Base-by-base conservation (phyloP, 1,140 invertebrate species). In the Brachionus rubens region DNA sequence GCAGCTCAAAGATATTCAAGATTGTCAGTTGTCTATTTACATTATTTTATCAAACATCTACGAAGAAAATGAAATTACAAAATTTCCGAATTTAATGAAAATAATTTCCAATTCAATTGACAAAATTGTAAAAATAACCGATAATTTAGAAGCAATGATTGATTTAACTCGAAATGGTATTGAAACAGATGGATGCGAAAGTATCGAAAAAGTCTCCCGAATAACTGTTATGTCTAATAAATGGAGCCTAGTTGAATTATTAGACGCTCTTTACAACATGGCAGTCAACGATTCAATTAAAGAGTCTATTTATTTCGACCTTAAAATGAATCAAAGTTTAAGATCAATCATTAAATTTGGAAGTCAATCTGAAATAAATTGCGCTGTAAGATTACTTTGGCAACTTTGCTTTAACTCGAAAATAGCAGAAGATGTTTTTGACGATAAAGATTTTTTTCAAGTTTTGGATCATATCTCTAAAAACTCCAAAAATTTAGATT, bases 281-380 rank as follows among this genome's bases (percentile, higher is more conserved):
- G 43, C 68, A 12, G 47, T 72, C 0, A 72, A 72, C 30, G 68
- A 72, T 54, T 72, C 68, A 50, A 72, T 72, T 14, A 72, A 72
- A 50, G 16, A 72, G 26, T 26, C 16, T 30, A 54, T 72, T 48
- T 72, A 72, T 28, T 50, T 50, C 16, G 68, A 72, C 0, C 40
- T 14, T 24, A 47, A 72, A 28, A 48, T 52, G 46, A 54, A 36
- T 30, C n/a, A 30, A 10, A 24, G 30, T 14, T 14, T 72, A 30
- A 48, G 46, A 36, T 30, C 9, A 40, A 48, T 72, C 10, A 72
- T 72, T 19, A 50, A 50, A 26, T 24, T n/a, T 48, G 68, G 68
- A 72, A 72, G 50, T 30, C 43, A 72, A 40, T 30, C 24, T 19
- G 68, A 72, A 14, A 50, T 40, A 40, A 24, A 24, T 4, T 72